Evolutionary conservation across 2,888 invertebrate genomes (phyloP).

Genomic region (Caenorhabditis uteleia): DNA sequence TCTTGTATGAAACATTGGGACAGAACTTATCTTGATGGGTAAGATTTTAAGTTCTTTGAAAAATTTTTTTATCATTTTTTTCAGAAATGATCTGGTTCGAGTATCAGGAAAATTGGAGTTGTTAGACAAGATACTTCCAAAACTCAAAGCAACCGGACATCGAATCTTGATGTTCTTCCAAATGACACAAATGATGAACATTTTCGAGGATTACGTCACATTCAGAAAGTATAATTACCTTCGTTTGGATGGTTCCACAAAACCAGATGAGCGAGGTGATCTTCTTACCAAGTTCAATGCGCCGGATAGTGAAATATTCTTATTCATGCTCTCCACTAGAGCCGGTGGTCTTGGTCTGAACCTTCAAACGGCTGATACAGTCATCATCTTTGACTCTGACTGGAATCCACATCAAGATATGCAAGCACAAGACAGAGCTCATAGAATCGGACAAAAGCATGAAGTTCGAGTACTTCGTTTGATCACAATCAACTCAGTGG

Average conservation of each 20-base stretch:
- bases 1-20: conserved; percentile 51
- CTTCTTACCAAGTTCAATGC: conserved; percentile 85
- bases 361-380: conserved; percentile 96
- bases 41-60: conserved; percentile 1
- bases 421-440: conserved; percentile 98
- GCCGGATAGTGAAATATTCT: conserved; percentile 86
- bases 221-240: conserved; percentile 86
- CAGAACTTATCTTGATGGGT: conserved; percentile 75
- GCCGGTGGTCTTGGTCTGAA: conserved; percentile 82
- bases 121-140: conserved; percentile 92
- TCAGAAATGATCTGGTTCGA: conserved; percentile 86
- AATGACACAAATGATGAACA: conserved; percentile 99
- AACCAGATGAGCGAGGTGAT: conserved; percentile 95
- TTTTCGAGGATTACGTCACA: conserved; percentile 94
- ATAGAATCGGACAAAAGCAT: conserved; percentile 97
- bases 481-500: conserved; percentile 98
- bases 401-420: conserved; percentile 99
- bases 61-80: conserved; percentile 36
- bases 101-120: conserved; percentile 97
- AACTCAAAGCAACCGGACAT: conserved; percentile 87
- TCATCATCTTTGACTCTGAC: conserved; percentile 97
- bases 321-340: conserved; percentile 92
- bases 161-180: conserved; percentile 96
- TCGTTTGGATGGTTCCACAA: conserved; percentile 94
- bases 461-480: conserved; percentile 91